Evolutionary conservation across 1,140 invertebrate genomes (phyloP), one percentile per base, ranked within the genome.

Genomic region (Uloborus diversus): DNA sequence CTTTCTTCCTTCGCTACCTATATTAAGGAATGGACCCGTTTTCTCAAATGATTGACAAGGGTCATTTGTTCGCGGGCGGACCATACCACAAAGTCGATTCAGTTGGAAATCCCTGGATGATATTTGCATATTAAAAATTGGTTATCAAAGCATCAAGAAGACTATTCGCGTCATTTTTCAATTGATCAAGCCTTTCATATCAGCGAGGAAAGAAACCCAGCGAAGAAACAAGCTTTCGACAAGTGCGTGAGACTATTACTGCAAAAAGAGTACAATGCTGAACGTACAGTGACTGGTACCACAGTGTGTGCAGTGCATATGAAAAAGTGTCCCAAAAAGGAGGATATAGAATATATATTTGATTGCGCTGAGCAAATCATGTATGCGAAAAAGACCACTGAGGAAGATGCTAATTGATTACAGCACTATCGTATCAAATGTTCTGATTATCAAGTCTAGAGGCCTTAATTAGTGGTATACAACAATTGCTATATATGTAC

Each of bases 311-410:
- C 76, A 49, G 76, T 79, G 75, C 75, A 61, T 79, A 79, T 79
- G 76, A 79, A 79, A 75, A 78, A 69, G 64, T 59, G 64, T 61
- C 25, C 76, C 51, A 66, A 79, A 79, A 79, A 69, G 73, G 62
- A 78, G 73, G 76, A 61, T 68, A 68, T 42, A 68, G 76, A 68
- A 79, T 68, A 79, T 69, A 35, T 37, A 49, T 75, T 47, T 65
- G 73, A 78, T 78, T 78, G 73, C 73, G 37, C 61, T 27, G 30
- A 62, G 62, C 76, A 68, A 68, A 79, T 59, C 51, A 59, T 51
- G 20, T 62, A 59, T 68, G 65, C 64, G 69, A 79, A 79, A 68
- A 32, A 65, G 61, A 69, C 53, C n/a, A 57, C 56, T 42, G 32
- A 78, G 61, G 73, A 78, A 57, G 23, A n/a, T 14, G 42, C 61